phyloP scores from a whole-genome alignment of 2,888 invertebrate species.

The Vandiemenella viatica region DNA sequence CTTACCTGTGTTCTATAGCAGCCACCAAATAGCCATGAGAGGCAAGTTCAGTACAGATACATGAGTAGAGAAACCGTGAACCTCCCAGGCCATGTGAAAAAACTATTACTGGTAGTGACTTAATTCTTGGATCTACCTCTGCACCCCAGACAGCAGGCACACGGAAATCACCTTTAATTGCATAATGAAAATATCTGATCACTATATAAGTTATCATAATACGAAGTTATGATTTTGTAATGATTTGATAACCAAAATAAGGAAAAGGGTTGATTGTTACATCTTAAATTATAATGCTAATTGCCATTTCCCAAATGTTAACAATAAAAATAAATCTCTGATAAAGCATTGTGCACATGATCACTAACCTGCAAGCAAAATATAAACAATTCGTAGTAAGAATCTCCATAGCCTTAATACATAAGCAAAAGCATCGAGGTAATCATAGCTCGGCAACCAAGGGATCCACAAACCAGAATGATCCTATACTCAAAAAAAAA shows the following conservation, averaged over 20 bases:
- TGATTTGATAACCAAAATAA: too few relatives aligned
- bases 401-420: constrained; percentile 28
- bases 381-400: constrained; percentile 25
- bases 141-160: constrained; percentile 36
- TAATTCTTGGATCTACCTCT: constrained; percentile 24
- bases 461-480: constrained; percentile 34
- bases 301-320: too few relatives aligned
- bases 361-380: constrained; percentile 25
- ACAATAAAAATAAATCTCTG: background rate
- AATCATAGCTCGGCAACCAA: constrained; percentile 39
- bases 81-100: constrained; percentile 52
- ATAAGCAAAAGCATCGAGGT: constrained; percentile 35
- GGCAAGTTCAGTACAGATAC: constrained; percentile 43
- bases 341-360: background rate
- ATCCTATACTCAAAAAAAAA: constrained; percentile 23
- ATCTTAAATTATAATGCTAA: too few relatives aligned
- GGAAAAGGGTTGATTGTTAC: too few relatives aligned
- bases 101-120: constrained; percentile 38
- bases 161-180: constrained; percentile 29
- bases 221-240: too few relatives aligned
- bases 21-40: constrained; percentile 49
- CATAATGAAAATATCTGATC: background rate
- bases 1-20: constrained; percentile 46
- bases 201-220: background rate
- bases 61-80: constrained; percentile 42